These are phyloP conservation scores for Scaptodrosophila latifasciaeformis DNA, from an alignment of 2,888 invertebrate species.

Conservation along the genomic window DNA sequence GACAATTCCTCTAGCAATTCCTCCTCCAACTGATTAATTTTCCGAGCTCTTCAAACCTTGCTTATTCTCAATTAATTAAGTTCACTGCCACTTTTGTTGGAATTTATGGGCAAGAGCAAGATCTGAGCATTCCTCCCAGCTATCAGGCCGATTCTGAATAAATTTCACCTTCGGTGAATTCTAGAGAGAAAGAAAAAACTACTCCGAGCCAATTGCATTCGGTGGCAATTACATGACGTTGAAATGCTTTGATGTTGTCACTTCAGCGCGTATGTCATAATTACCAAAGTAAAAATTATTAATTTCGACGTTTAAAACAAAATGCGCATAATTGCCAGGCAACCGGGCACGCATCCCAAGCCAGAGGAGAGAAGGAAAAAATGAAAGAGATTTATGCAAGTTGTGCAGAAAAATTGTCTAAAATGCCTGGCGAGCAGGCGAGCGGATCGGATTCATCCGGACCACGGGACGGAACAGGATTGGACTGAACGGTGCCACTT, in stretches of 20 bases:
- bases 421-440: constrained; percentile 28
- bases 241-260: constrained; percentile 62
- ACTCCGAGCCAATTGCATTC: neutral
- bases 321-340: constrained; percentile 63
- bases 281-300: constrained; percentile 71
- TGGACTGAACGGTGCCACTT: constrained; percentile 34
- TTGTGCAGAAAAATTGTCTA: constrained; percentile 65
- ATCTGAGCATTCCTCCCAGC: too few species aligned
- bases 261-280: constrained; percentile 67
- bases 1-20: too few species aligned
- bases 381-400: constrained; percentile 56
- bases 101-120: constrained; percentile 48
- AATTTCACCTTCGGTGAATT: too few species aligned
- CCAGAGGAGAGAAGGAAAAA: neutral
- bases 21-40: too few species aligned
- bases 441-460: too few species aligned
- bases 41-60: too few species aligned
- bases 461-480: too few species aligned
- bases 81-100: constrained; percentile 13
- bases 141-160: constrained; percentile 18
- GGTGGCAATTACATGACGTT: constrained; percentile 10
- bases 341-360: constrained; percentile 12
- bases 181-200: too few species aligned
- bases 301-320: constrained; percentile 70
- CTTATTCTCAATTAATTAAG: too few species aligned